Evolutionary conservation across 2,797 vertebrate species (phyloP).

Genomic region (Hozukius guyotensis): DNA sequence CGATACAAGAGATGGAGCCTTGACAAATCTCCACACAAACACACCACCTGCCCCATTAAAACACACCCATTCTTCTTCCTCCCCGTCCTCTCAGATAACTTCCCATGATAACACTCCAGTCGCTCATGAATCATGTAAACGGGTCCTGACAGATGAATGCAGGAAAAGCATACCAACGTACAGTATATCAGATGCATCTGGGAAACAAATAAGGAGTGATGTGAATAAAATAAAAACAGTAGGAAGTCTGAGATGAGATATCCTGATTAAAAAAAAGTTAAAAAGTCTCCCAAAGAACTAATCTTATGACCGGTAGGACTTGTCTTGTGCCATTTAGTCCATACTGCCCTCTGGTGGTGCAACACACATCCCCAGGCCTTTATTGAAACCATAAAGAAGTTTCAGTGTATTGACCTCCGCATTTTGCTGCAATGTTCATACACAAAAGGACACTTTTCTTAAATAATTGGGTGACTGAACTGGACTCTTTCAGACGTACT

Average conservation of each 20-base stretch:
- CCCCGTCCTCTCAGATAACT: conserved; percentile 27
- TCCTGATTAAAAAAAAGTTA: conserved; percentile 20
- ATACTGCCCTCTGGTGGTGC: conserved; percentile 67
- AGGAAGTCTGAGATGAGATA: background rate
- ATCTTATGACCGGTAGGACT: background rate
- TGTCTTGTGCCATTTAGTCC: conserved; percentile 25
- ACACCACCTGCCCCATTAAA: conserved; percentile 2
- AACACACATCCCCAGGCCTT: background rate
- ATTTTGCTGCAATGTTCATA: background rate
- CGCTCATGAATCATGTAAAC: conserved; percentile 20
- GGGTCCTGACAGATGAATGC: conserved; percentile 40
- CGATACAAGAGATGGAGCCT: conserved; percentile 10
- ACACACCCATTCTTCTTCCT: conserved; percentile 11
- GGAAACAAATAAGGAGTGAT: conserved; percentile 24
- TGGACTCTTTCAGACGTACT: background rate
- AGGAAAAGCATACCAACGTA: conserved; percentile 21
- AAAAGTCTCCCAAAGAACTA: background rate
- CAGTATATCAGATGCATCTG: conserved; percentile 21
- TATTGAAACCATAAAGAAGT: background rate
- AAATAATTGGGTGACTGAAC: background rate
- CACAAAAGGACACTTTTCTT: background rate
- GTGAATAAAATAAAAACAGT: conserved; percentile 14
- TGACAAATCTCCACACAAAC: background rate
- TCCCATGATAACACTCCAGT: conserved; percentile 27
- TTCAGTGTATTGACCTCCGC: background rate